A percentile compares a stretch with the other conserved stretches of the same genome.
Conservation (phyloP, 2,113 vertebrate species). For the Potamarius usumacintae region DNA sequence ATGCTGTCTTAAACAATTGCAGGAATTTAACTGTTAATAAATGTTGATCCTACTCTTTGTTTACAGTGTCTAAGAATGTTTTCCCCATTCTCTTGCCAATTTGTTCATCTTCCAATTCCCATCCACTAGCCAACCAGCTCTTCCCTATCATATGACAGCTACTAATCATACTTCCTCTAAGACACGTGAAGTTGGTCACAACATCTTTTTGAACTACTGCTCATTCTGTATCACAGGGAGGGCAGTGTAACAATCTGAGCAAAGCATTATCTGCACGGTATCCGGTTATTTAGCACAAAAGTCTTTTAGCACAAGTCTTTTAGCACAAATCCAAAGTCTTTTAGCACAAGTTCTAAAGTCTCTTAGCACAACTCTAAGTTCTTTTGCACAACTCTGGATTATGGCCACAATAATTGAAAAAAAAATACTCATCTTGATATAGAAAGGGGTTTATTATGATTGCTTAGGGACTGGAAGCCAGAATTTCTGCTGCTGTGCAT, state of each 20-base stretch:
- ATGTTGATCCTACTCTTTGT: neutral
- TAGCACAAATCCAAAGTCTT: too few relatives aligned
- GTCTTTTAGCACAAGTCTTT: too few relatives aligned
- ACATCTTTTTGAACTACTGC: neutral
- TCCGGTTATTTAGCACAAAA: too few relatives aligned
- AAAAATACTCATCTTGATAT: too few relatives aligned
- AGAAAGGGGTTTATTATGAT: too few relatives aligned
- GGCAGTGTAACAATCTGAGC: neutral
- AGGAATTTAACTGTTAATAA: neutral
- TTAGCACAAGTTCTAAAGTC: too few relatives aligned
- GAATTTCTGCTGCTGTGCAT: too few relatives aligned
- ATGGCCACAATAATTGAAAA: too few relatives aligned
- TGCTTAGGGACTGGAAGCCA: too few relatives aligned
- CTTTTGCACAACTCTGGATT: too few relatives aligned
- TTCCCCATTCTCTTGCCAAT: neutral
- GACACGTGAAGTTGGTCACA: neutral
- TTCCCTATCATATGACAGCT: neutral
- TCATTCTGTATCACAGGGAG: neutral
- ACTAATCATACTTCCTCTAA: neutral
- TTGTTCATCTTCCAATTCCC: neutral
- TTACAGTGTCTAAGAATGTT: neutral
- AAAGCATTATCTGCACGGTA: neutral
- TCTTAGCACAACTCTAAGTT: too few relatives aligned
- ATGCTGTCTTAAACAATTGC: neutral
- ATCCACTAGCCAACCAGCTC: neutral